Percentiles rank a stretch among this genome's conserved stretches.
Evolutionary conservation across 2,797 vertebrate species (phyloP).

Genomic region (Threskiornis aethiopicus): DNA sequence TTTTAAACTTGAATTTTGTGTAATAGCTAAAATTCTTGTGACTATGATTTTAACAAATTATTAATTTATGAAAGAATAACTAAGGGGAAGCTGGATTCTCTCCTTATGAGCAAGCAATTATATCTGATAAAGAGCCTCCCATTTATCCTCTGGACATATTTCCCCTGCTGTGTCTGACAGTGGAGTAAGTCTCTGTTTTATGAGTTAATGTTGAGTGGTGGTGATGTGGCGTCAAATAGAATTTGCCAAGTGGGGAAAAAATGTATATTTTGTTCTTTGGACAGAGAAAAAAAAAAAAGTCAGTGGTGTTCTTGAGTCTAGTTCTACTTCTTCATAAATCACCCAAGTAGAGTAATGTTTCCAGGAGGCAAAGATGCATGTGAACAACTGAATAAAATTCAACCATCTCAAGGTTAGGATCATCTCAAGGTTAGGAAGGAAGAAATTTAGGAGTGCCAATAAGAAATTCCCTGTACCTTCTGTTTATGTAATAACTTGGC

Average conservation of each 20-base stretch:
- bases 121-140: slow-evolving; percentile 55
- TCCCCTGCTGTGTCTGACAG: slow-evolving; percentile 57
- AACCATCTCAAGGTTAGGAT: slow-evolving; percentile 16
- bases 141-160: slow-evolving; percentile 37
- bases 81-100: slow-evolving; percentile 82
- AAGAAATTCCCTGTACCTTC: slow-evolving; percentile 27
- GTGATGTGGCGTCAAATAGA: slow-evolving; percentile 65
- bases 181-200: slow-evolving; percentile 68
- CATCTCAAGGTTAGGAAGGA: slow-evolving; percentile 40
- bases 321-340: slow-evolving; percentile 36
- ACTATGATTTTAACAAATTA: slow-evolving; percentile 79
- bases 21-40: slow-evolving; percentile 76
- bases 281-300: slow-evolving; percentile 24
- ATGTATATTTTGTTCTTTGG: slow-evolving; percentile 50
- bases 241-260: slow-evolving; percentile 52
- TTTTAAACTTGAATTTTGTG: slow-evolving; percentile 79
- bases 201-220: slow-evolving; percentile 62
- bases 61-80: slow-evolving; percentile 82
- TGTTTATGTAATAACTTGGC: slow-evolving; percentile 40
- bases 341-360: slow-evolving; percentile 44
- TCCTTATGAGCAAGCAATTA: slow-evolving; percentile 71
- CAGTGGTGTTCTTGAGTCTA: slow-evolving; percentile 41
- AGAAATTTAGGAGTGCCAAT: neutral
- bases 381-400: slow-evolving; percentile 15
- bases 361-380: slow-evolving; percentile 37